A percentile compares a stretch with the other conserved stretches of the same genome.
phyloP scores from a whole-genome alignment of 2,113 vertebrate species.

The Myotis yumanensis region DNA sequence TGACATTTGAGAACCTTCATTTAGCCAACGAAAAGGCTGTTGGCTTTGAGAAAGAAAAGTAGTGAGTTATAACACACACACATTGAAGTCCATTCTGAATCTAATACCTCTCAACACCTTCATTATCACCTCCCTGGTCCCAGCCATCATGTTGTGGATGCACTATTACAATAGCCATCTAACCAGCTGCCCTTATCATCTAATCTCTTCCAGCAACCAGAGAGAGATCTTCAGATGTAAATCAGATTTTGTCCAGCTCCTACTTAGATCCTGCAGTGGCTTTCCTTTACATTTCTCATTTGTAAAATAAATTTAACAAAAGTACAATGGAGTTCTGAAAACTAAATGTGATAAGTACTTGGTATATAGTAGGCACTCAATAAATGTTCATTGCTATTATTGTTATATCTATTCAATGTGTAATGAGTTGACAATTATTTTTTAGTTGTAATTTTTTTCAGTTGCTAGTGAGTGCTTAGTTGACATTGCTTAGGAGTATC shows the following conservation, averaged over 20 bases:
- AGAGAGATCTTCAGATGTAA: neutral
- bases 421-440: neutral
- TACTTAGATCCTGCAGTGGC: neutral
- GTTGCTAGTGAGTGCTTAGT: neutral
- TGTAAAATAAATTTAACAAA: neutral
- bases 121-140: neutral
- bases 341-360: neutral
- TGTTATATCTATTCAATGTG: neutral
- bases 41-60: conserved; percentile 7
- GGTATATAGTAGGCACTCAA: neutral
- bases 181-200: neutral
- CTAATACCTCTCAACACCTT: neutral
- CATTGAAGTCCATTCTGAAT: neutral
- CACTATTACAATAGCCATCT: neutral
- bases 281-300: conserved; percentile 27
- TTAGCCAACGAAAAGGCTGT: neutral
- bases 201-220: neutral
- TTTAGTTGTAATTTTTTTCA: neutral
- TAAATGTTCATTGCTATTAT: neutral
- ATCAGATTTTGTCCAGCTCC: neutral
- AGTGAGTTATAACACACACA: neutral
- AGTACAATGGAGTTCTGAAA: neutral
- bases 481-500: neutral
- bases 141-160: accelerated
- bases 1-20: neutral